phyloP scores from a whole-genome alignment of 2,888 invertebrate genomes.

The Nymphalis c-album region DNA sequence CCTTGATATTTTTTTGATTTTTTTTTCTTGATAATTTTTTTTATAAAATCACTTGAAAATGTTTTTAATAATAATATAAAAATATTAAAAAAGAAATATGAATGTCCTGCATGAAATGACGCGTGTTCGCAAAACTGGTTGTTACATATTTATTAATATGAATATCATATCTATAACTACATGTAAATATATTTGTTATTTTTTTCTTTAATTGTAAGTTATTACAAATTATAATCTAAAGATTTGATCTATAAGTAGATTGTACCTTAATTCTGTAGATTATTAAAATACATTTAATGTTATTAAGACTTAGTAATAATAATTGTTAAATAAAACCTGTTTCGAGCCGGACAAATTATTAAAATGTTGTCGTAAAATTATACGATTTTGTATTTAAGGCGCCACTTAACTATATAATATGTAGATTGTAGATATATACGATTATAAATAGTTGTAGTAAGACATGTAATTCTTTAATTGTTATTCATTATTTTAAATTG shows the following conservation, averaged over 20 bases:
- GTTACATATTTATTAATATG: neutral
- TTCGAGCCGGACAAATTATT: slow-evolving; percentile 23
- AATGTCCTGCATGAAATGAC: too few species aligned
- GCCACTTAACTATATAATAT: slow-evolving; percentile 18
- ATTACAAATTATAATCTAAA: neutral
- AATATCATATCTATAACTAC: neutral
- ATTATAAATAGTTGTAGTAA: neutral
- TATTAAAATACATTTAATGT: neutral
- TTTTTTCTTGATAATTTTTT: too few species aligned
- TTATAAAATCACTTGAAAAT: too few species aligned
- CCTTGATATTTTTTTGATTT: too few species aligned
- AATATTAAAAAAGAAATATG: too few species aligned
- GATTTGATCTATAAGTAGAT: neutral
- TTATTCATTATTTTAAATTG: neutral
- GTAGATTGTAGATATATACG: neutral
- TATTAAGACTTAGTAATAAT: slow-evolving; percentile 1
- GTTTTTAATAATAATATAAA: too few species aligned
- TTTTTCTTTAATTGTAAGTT: neutral
- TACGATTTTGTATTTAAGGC: slow-evolving; percentile 27
- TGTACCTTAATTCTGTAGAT: neutral
- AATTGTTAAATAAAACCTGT: slow-evolving; percentile 15
- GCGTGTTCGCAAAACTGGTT: neutral
- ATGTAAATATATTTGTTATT: neutral
- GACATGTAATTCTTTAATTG: neutral
- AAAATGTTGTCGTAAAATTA: slow-evolving; percentile 16